These are phyloP conservation scores for Drosophila lutescens DNA, from an alignment of 2,888 invertebrate species.

Conservation along the genomic window DNA sequence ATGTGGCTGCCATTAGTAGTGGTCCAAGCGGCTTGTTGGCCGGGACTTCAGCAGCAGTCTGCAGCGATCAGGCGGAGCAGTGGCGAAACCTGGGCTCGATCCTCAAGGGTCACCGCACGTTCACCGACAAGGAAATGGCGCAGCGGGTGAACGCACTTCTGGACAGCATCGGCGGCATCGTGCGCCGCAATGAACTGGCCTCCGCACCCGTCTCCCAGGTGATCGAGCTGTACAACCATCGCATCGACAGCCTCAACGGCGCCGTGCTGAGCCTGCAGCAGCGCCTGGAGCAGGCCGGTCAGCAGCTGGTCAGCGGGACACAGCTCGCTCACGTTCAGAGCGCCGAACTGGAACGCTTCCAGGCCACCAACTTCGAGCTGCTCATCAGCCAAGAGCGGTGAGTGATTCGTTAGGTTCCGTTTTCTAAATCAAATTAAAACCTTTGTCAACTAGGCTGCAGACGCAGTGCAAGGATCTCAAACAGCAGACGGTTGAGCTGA, in stretches of 20 bases:
- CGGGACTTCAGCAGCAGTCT: background rate
- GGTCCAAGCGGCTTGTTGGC: background rate
- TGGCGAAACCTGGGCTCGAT: constrained; percentile 82
- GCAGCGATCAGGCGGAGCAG: constrained; percentile 62
- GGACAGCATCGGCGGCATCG: constrained; percentile 72
- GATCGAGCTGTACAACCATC: constrained; percentile 83
- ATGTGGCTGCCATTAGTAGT: constrained; percentile 63
- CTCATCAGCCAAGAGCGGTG: constrained; percentile 82
- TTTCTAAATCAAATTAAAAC: no score
- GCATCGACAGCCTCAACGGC: constrained; percentile 79
- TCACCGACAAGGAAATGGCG: constrained; percentile 79
- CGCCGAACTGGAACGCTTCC: constrained; percentile 81
- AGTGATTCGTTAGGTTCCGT: constrained; percentile 5
- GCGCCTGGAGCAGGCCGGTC: constrained; percentile 80
- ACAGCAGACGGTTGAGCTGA: constrained; percentile 79
- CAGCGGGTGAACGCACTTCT: constrained; percentile 81
- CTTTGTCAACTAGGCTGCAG: constrained; percentile 67
- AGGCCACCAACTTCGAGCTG: constrained; percentile 82
- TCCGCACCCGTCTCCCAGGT: constrained; percentile 82
- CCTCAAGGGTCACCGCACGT: constrained; percentile 77
- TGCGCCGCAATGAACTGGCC: constrained; percentile 79
- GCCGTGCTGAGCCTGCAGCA: constrained; percentile 73
- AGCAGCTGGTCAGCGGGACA: constrained; percentile 75
- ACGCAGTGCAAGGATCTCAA: constrained; percentile 81
- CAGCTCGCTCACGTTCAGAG: constrained; percentile 81